phyloP scores from a whole-genome alignment of 30 jellyfish, hydroid and myxozoan genomes.

The Hydractinia echinata region DNA sequence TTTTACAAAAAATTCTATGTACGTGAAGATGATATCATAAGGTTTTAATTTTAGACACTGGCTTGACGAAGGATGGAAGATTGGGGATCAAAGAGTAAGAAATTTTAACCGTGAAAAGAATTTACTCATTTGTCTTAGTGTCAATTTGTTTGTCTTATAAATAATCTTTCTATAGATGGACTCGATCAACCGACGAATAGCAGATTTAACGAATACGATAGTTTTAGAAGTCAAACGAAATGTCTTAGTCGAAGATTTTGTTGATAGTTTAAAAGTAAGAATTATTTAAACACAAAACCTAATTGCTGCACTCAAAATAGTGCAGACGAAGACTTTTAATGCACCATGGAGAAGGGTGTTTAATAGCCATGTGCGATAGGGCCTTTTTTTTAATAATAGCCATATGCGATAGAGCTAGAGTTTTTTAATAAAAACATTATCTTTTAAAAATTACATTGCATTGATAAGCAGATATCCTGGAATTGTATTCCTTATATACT shows the following conservation, averaged over 20 bases:
- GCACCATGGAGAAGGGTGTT: too few relatives aligned
- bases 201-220: constrained; percentile 18
- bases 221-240: constrained; percentile 21
- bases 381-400: too few relatives aligned
- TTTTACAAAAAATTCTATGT: too few relatives aligned
- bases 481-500: not conserved
- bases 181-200: constrained; percentile 7
- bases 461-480: too few relatives aligned
- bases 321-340: too few relatives aligned
- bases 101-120: not conserved
- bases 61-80: constrained; percentile 2
- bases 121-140: too few relatives aligned
- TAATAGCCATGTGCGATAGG: too few relatives aligned
- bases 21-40: too few relatives aligned
- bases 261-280: constrained; percentile 53
- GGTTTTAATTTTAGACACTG: not conserved
- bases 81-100: constrained; percentile 14
- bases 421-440: too few relatives aligned
- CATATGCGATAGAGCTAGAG: too few relatives aligned
- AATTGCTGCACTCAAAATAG: too few relatives aligned
- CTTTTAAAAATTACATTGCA: too few relatives aligned
- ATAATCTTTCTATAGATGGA: constrained; percentile 3
- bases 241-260: constrained; percentile 50
- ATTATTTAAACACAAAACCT: not conserved
- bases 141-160: not conserved